These are phyloP conservation scores for Penaeus chinensis DNA, from an alignment of 1,140 invertebrate genomes.

Conservation along the genomic window DNA sequence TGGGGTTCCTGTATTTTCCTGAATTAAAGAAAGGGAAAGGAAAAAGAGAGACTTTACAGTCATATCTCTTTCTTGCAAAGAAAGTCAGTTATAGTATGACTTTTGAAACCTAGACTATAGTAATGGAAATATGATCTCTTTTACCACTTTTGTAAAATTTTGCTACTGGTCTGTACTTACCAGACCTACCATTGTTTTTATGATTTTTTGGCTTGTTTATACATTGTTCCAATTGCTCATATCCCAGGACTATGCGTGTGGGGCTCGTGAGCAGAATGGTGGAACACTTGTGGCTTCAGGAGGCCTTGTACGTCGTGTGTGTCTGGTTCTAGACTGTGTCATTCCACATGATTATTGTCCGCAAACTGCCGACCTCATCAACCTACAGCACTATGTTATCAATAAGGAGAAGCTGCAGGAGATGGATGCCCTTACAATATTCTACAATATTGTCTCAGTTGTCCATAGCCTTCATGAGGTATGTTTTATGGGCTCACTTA, in stretches of 20 bases:
- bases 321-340: constrained; percentile 83
- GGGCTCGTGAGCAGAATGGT: constrained; percentile 37
- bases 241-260: constrained; percentile 44
- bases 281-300: constrained; percentile 69
- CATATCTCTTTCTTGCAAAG: no score
- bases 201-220: not conserved
- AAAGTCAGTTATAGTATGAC: no score
- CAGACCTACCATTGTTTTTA: no score
- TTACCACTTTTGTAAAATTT: no score
- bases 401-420: constrained; percentile 83
- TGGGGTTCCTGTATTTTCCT: no score
- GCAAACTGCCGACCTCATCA: constrained; percentile 77
- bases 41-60: no score
- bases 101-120: no score
- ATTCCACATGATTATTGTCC: constrained; percentile 80
- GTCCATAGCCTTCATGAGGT: constrained; percentile 81
- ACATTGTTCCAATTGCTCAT: not conserved
- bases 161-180: no score
- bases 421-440: constrained; percentile 81
- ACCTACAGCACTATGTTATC: constrained; percentile 86
- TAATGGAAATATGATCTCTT: no score
- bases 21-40: no score
- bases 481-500: constrained; percentile 64
- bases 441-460: constrained; percentile 81
- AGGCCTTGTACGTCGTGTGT: constrained; percentile 75